A percentile compares a stretch with the other conserved stretches of the same genome.
Evolutionary conservation across 2,888 invertebrate genomes (phyloP).

Genomic region (Tipula lateralis): DNA sequence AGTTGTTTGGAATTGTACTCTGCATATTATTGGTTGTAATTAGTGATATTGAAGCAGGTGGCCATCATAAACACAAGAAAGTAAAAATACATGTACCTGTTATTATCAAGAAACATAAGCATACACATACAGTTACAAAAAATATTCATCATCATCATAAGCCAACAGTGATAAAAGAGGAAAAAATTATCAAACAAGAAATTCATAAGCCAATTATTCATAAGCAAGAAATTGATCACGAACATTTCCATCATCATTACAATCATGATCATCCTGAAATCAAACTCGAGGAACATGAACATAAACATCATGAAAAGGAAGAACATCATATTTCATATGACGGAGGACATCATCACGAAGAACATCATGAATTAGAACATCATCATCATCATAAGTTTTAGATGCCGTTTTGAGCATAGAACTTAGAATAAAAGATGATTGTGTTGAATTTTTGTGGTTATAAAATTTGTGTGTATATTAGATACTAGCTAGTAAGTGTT

Average conservation of each 20-base stretch:
- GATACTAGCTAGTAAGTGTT: background rate
- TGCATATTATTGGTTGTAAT: background rate
- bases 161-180: constrained; percentile 48
- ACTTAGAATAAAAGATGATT: background rate
- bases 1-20: constrained; percentile 3
- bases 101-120: constrained; percentile 47
- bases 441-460: constrained; percentile 11
- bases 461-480: background rate
- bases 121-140: constrained; percentile 47
- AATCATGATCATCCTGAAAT: constrained; percentile 36
- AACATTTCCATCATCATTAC: constrained; percentile 46
- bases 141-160: constrained; percentile 49
- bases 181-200: constrained; percentile 47
- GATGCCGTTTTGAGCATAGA: background rate
- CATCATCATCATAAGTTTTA: background rate
- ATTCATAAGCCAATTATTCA: constrained; percentile 44
- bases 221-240: constrained; percentile 42
- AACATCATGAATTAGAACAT: constrained; percentile 26
- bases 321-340: background rate
- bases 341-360: background rate
- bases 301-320: background rate
- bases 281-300: constrained; percentile 30
- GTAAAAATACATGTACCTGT: constrained; percentile 47
- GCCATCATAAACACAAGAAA: constrained; percentile 44
- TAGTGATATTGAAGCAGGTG: constrained; percentile 27